Conservation (phyloP, 2,888 invertebrate species). For the Phalera bucephala region DNA sequence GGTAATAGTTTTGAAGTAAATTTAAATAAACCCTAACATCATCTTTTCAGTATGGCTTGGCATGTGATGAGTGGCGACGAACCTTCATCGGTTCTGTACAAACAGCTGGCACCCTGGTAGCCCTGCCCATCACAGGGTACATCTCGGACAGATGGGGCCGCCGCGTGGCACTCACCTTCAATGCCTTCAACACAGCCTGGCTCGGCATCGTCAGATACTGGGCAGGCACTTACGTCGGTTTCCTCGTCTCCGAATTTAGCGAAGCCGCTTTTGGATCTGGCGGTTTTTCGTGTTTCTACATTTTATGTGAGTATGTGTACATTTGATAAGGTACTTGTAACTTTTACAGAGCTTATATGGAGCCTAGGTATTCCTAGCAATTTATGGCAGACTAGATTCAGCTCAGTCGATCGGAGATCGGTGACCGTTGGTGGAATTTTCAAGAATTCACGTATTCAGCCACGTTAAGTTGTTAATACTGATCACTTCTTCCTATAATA, state of each 20-base stretch:
- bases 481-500: too few relatives aligned
- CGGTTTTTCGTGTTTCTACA: conserved; percentile 86
- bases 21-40: too few relatives aligned
- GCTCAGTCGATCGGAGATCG: too few relatives aligned
- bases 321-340: too few relatives aligned
- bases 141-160: conserved; percentile 89
- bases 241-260: conserved; percentile 85
- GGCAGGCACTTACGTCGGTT: conserved; percentile 86
- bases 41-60: conserved; percentile 82
- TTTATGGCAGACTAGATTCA: too few relatives aligned
- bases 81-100: conserved; percentile 88
- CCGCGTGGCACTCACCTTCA: conserved; percentile 80
- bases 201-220: conserved; percentile 84
- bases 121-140: conserved; percentile 86
- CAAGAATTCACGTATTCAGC: too few relatives aligned
- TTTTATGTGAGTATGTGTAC: conserved; percentile 83
- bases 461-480: too few relatives aligned
- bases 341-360: too few relatives aligned
- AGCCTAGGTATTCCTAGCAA: too few relatives aligned
- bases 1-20: too few relatives aligned
- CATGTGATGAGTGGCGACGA: conserved; percentile 87
- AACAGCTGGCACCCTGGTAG: too few relatives aligned
- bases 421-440: too few relatives aligned
- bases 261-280: conserved; percentile 87
- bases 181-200: conserved; percentile 83